Evolutionary conservation across 2,113 vertebrate genomes (phyloP).

Genomic region (Anser brachyrhynchus): DNA sequence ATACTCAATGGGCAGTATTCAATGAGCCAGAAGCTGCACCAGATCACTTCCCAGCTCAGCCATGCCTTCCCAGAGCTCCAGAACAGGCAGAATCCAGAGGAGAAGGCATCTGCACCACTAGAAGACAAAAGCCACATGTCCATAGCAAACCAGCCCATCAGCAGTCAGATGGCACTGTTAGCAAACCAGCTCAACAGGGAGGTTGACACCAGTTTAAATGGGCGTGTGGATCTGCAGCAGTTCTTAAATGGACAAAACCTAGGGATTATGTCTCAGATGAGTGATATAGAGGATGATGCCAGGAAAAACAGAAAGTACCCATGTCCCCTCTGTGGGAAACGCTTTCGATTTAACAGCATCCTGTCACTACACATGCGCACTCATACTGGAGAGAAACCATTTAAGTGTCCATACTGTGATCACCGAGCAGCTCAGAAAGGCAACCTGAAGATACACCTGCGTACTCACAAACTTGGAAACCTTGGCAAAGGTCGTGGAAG

Average conservation of each 20-base stretch:
- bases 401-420: slow-evolving; percentile 98
- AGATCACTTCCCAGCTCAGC: slow-evolving; percentile 95
- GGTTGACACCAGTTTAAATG: slow-evolving; percentile 91
- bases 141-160: slow-evolving; percentile 92
- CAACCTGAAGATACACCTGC: slow-evolving; percentile 98
- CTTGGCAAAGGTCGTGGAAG: slow-evolving; percentile 96
- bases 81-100: slow-evolving; percentile 89
- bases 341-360: slow-evolving; percentile 99
- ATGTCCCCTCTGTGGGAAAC: slow-evolving; percentile 95
- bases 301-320: slow-evolving; percentile 98
- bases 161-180: slow-evolving; percentile 94
- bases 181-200: slow-evolving; percentile 96
- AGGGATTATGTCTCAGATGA: slow-evolving; percentile 99
- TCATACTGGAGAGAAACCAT: slow-evolving; percentile 98
- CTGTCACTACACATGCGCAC: slow-evolving; percentile 98
- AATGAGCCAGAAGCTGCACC: slow-evolving; percentile 98
- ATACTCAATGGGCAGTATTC: slow-evolving; percentile 98
- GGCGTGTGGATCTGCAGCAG: slow-evolving; percentile 95
- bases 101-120: slow-evolving; percentile 84
- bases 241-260: slow-evolving; percentile 98
- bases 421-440: slow-evolving; percentile 97
- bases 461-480: slow-evolving; percentile 97
- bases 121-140: slow-evolving; percentile 94
- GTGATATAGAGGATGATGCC: slow-evolving; percentile 96
- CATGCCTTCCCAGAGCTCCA: slow-evolving; percentile 96